A percentile compares a stretch with the other conserved stretches of the same genome.
Conservation (phyloP, 2,888 invertebrate species). For the Venusia cambrica region DNA sequence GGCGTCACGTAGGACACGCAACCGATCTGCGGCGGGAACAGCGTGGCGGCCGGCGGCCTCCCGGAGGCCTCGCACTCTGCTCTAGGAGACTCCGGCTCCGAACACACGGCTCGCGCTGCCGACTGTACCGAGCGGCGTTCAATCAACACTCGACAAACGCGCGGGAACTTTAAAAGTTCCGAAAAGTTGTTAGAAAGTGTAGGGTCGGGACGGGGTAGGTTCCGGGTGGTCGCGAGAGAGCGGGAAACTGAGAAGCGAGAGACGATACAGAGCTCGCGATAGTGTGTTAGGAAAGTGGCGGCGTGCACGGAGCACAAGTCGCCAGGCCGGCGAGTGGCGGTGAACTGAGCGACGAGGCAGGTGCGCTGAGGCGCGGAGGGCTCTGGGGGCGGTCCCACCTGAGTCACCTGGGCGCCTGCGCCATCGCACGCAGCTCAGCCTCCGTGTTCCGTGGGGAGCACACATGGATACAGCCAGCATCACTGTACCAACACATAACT, state of each 20-base stretch:
- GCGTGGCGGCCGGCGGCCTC: conserved; percentile 81
- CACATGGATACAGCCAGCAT: conserved; percentile 42
- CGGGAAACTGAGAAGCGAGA: conserved; percentile 76
- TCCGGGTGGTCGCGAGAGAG: conserved; percentile 57
- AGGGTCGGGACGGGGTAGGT: conserved; percentile 46
- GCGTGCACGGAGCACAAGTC: conserved; percentile 78
- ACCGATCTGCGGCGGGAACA: conserved; percentile 80
- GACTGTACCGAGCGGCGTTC: conserved; percentile 37
- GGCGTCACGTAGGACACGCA: conserved; percentile 79
- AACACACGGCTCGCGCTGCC: conserved; percentile 73
- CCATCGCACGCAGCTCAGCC: conserved; percentile 50
- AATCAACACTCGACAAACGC: conserved; percentile 39
- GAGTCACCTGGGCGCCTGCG: conserved; percentile 80
- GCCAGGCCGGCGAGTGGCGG: conserved; percentile 68
- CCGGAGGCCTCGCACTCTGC: conserved; percentile 73
- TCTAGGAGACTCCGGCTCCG: conserved; percentile 79
- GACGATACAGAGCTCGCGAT: conserved; percentile 76
- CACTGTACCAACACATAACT: too few species aligned
- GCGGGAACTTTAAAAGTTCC: conserved; percentile 48
- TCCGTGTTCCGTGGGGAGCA: conserved; percentile 44
- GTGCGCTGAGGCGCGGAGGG: conserved; percentile 70
- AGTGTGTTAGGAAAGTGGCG: conserved; percentile 76
- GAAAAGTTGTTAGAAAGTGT: conserved; percentile 47
- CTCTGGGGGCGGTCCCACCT: conserved; percentile 77
- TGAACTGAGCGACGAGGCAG: conserved; percentile 69